A percentile compares a stretch with the other conserved stretches of the same genome.
Evolutionary conservation across 2,888 invertebrate genomes (phyloP).

Genomic region (Busseola fusca): DNA sequence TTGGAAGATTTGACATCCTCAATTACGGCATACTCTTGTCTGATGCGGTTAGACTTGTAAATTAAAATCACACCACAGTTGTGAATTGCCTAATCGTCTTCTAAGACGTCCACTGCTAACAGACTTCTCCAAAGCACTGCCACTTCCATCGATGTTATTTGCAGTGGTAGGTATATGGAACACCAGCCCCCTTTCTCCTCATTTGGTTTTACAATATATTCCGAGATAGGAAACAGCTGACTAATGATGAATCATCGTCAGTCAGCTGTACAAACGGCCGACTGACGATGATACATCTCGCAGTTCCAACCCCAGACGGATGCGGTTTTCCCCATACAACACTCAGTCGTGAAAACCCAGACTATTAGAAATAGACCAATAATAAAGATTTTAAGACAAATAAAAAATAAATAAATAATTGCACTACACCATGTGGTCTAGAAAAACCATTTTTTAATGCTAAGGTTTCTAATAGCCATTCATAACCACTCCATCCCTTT

Average conservation of each 20-base stretch:
- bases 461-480: too few relatives aligned
- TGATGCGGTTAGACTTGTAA: background rate
- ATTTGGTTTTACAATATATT: background rate
- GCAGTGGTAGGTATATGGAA: background rate
- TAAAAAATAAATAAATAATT: too few relatives aligned
- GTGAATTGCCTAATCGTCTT: background rate
- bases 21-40: background rate
- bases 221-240: slow-evolving; percentile 2
- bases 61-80: background rate
- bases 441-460: too few relatives aligned
- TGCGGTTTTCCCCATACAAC: slow-evolving; percentile 1
- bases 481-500: too few relatives aligned
- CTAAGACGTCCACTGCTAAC: background rate
- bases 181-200: background rate
- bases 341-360: slow-evolving; percentile 16
- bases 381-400: background rate
- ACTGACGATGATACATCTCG: background rate
- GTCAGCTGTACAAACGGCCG: slow-evolving; percentile 4
- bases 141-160: background rate
- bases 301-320: background rate
- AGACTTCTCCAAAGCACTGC: background rate
- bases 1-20: background rate
- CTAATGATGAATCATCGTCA: background rate
- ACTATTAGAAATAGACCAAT: background rate
- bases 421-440: background rate